Percentiles rank a stretch among this genome's conserved stretches.
phyloP scores from a whole-genome alignment of 2,113 vertebrate genomes.

The Pluvialis apricaria region DNA sequence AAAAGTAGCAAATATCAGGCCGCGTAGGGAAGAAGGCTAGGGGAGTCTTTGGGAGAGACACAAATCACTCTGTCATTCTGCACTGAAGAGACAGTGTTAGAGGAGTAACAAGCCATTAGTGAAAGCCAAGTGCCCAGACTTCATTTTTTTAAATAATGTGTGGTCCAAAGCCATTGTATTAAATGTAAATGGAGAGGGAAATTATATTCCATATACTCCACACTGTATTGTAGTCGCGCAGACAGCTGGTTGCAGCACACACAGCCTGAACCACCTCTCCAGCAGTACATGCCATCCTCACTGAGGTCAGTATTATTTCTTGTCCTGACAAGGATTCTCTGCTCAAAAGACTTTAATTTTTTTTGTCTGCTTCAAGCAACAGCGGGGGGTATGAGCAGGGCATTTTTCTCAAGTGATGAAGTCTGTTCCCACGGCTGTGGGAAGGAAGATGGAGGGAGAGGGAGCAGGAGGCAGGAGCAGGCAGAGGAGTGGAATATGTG shows the following conservation, averaged over 20 bases:
- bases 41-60: not conserved
- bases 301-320: constrained; percentile 57
- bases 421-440: constrained; percentile 56
- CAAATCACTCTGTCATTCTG: constrained; percentile 31
- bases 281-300: constrained; percentile 4
- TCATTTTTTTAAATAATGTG: constrained; percentile 33
- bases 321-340: constrained; percentile 56
- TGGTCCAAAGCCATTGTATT: constrained; percentile 57
- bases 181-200: constrained; percentile 53
- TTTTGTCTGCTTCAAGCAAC: constrained; percentile 55
- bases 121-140: constrained; percentile 25
- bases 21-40: not conserved
- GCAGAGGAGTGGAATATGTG: not conserved
- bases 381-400: constrained; percentile 50
- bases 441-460: constrained; percentile 35
- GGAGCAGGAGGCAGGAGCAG: not conserved
- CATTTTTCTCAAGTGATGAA: constrained; percentile 66
- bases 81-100: constrained; percentile 15
- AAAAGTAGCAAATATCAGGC: not conserved
- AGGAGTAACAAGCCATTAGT: constrained; percentile 38
- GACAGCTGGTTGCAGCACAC: constrained; percentile 38
- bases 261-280: constrained; percentile 28
- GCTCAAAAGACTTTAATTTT: constrained; percentile 59
- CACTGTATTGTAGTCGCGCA: not conserved
- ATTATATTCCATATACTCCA: constrained; percentile 49